Evolutionary conservation across 2,888 invertebrate species (phyloP), one percentile per base, ranked within the genome.

Genomic region (Camponotus fellah): DNA sequence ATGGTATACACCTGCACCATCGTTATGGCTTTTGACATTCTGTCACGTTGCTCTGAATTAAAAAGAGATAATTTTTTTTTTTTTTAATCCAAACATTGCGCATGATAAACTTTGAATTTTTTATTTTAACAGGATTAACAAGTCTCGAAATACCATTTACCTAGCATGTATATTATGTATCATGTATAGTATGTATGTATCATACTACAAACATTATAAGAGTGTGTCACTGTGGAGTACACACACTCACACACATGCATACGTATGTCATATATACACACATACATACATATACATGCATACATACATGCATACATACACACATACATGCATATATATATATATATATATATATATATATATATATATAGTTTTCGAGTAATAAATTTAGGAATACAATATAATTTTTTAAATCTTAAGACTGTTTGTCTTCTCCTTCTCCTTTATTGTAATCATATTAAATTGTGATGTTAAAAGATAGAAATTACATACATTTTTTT

Each of bases 1-100:
- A 71, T 12, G 60, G 14, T 43, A 49, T 82, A 82, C 32, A 82
- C 40, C 82, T 46, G 60, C 17, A 49, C 71, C 58, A 85, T 90
- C 88, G 87, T 91, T 86, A 86, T 88, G 58, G 71, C 43, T 79
- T 79, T 60, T 17, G 46, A 71, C 71, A 79, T 69, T 79, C 34
- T 43, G n/a, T 34, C 43, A 21, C 37, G 14, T 79, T 79, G 60
- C 34, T 79, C 46, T 21, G 60, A 71, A 79, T 71, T 79, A 60
- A 34, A 60, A 79, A 60, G 46, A 71, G 71, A 3, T 26, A 40
- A 64, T n/a, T n/a, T 0, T 26, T 26, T 32, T 34, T 65, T 64
- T 64, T 40, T n/a, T 46, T 43, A 65, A 26, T 6, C 62, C 40
- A 77, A 64, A 81, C 53, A 64, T 56, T 75, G 62, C 21, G 40